Evolutionary conservation across 2,113 vertebrate species (phyloP).

Genomic region (Speoplatyrhinus poulsoni): DNA sequence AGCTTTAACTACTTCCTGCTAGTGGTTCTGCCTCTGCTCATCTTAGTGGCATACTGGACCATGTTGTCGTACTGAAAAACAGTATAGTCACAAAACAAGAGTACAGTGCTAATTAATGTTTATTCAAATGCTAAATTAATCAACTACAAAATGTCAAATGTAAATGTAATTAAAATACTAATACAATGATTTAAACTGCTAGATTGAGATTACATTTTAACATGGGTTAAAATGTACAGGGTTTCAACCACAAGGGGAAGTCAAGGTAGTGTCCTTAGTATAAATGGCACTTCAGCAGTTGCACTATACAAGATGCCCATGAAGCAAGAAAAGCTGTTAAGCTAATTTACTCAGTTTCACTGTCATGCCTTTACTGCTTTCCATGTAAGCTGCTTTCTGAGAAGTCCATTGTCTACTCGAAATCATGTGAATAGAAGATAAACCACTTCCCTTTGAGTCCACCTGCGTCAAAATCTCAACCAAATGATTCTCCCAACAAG

Average conservation of each 20-base stretch:
- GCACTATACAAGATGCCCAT: not conserved
- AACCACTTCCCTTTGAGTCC: conserved; percentile 58
- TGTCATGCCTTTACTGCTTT: conserved; percentile 36
- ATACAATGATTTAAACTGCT: too few relatives aligned
- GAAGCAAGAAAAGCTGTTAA: conserved; percentile 28
- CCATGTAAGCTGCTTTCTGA: conserved; percentile 62
- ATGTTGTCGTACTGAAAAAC: not conserved
- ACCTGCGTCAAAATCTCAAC: conserved; percentile 13
- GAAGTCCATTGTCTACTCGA: conserved; percentile 65
- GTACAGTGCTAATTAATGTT: too few relatives aligned
- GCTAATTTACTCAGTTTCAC: conserved; percentile 64
- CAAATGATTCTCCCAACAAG: too few relatives aligned
- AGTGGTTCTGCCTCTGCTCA: conserved; percentile 23
- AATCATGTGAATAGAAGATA: conserved; percentile 68
- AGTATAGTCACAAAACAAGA: too few relatives aligned
- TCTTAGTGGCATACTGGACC: conserved; percentile 28
- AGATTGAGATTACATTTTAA: too few relatives aligned
- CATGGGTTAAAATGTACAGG: too few relatives aligned
- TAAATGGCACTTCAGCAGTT: too few relatives aligned
- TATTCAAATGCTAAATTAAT: not conserved
- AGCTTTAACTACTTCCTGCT: conserved; percentile 61
- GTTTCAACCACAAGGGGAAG: too few relatives aligned
- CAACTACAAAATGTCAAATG: not conserved
- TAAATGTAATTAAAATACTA: too few relatives aligned
- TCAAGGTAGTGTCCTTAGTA: too few relatives aligned